Evolutionary conservation across 2,113 vertebrate species (phyloP).

Genomic region (Fulica atra): DNA sequence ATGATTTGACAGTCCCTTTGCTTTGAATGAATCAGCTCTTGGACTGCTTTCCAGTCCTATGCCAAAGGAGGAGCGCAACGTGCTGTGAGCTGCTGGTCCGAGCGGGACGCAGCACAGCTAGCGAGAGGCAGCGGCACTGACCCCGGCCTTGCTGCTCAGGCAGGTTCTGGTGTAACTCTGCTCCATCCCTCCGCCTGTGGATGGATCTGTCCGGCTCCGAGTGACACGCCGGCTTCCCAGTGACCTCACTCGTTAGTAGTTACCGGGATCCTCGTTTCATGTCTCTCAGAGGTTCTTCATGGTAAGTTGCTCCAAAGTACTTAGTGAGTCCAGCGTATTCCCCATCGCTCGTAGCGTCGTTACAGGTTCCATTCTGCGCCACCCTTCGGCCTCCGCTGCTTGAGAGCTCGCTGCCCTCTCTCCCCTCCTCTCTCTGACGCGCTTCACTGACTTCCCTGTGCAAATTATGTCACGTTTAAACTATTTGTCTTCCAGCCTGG

Average conservation of each 20-base stretch:
- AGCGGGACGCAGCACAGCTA: background rate
- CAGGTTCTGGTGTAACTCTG: background rate
- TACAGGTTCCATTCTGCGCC: background rate
- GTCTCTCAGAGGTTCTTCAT: background rate
- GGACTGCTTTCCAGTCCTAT: conserved; percentile 44
- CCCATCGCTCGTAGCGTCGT: background rate
- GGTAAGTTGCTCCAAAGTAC: conserved; percentile 27
- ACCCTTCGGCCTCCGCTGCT: background rate
- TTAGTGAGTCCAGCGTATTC: background rate
- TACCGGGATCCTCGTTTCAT: background rate
- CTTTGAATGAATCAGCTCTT: conserved; percentile 21
- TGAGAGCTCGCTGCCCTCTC: background rate
- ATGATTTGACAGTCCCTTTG: conserved; percentile 59
- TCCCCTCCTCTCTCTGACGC: background rate
- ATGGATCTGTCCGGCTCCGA: background rate
- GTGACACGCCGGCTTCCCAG: background rate
- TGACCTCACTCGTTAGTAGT: background rate
- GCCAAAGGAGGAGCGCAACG: conserved; percentile 35
- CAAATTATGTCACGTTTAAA: conserved; percentile 40
- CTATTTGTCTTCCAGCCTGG: conserved; percentile 63
- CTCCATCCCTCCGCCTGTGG: background rate
- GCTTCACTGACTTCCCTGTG: conserved; percentile 28
- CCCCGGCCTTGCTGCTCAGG: background rate
- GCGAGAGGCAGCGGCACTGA: accelerated
- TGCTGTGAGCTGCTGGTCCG: background rate